Conservation (phyloP, 2,113 vertebrate genomes). For the Syrmaticus mikado region DNA sequence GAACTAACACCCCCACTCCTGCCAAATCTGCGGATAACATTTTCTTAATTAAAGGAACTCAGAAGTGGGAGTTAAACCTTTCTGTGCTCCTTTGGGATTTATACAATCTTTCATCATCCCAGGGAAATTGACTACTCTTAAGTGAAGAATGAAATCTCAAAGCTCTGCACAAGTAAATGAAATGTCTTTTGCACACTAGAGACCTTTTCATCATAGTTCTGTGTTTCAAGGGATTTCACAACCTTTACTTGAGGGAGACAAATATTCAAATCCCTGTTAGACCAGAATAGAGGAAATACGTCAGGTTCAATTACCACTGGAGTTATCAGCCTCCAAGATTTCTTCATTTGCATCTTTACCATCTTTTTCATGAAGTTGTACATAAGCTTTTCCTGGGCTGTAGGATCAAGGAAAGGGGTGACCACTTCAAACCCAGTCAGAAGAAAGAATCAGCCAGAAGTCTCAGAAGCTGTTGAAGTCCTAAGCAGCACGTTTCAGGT, state of each 20-base stretch:
- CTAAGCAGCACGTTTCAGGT: background rate
- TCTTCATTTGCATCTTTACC: background rate
- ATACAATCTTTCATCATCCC: constrained; percentile 34
- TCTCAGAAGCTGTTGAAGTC: background rate
- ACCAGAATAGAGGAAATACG: constrained; percentile 39
- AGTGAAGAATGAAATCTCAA: constrained; percentile 64
- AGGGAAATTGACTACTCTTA: constrained; percentile 29
- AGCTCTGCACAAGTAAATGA: constrained; percentile 53
- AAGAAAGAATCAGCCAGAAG: background rate
- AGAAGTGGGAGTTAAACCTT: constrained; percentile 38
- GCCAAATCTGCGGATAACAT: background rate
- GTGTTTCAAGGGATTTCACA: constrained; percentile 63
- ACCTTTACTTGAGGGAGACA: constrained; percentile 68
- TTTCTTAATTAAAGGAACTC: constrained; percentile 13
- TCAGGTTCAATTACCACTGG: constrained; percentile 49
- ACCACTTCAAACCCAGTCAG: background rate
- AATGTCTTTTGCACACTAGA: constrained; percentile 34
- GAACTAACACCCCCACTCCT: background rate
- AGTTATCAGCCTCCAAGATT: constrained; percentile 1
- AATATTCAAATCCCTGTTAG: constrained; percentile 68
- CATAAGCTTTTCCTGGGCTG: background rate
- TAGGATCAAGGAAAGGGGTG: background rate
- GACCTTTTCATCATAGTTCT: constrained; percentile 55
- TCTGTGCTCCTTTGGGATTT: constrained; percentile 52
- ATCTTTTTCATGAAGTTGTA: background rate